These are phyloP conservation scores for Lasioglossum malachurum DNA, from an alignment of 2,888 invertebrate species.

Conservation along the genomic window DNA sequence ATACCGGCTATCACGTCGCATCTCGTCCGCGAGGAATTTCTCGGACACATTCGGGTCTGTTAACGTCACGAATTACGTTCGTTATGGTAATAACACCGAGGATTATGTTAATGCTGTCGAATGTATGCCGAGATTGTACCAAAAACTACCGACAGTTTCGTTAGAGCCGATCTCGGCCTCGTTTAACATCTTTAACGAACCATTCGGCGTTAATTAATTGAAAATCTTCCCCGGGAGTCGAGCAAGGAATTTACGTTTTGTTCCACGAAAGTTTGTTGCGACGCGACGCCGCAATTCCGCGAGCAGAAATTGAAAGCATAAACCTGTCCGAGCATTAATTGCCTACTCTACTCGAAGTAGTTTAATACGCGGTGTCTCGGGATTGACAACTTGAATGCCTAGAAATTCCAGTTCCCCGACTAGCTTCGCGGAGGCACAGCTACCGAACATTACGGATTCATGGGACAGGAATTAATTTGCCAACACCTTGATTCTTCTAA, in stretches of 20 bases:
- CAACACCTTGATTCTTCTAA: too few species aligned
- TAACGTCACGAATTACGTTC: constrained; percentile 7
- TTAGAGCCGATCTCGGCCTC: not conserved
- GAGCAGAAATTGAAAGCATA: constrained; percentile 4
- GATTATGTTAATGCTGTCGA: constrained; percentile 13
- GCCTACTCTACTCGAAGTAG: not conserved
- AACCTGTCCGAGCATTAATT: not conserved
- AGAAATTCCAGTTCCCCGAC: not conserved
- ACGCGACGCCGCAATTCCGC: not conserved
- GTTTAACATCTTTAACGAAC: not conserved
- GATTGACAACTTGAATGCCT: not conserved
- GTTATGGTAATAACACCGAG: constrained; percentile 35
- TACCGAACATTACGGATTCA: not conserved
- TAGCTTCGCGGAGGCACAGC: not conserved
- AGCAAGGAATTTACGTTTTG: not conserved
- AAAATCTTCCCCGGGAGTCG: not conserved
- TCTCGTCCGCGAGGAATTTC: constrained; percentile 4
- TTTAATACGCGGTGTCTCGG: not conserved
- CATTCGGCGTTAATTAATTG: not conserved
- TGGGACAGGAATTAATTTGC: not conserved
- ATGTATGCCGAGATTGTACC: constrained; percentile 9
- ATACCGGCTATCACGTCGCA: constrained; percentile 31
- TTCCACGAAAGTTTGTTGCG: not conserved
- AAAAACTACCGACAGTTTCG: not conserved
- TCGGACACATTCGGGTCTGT: not conserved